phyloP scores from a whole-genome alignment of 2,113 vertebrate genomes.

The Donacobius atricapilla region DNA sequence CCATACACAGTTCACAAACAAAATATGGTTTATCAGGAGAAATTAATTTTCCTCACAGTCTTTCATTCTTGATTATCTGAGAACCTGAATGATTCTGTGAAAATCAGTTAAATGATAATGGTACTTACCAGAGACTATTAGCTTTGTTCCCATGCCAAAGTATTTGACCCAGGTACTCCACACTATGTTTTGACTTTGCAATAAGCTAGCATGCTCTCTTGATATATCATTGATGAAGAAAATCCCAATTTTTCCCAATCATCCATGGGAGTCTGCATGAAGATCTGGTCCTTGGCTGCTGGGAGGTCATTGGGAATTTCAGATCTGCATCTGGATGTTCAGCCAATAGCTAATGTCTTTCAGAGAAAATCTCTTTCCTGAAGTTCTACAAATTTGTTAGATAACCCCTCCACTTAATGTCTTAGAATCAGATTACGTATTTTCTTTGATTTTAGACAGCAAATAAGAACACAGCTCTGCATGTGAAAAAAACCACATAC shows the following conservation, averaged over 20 bases:
- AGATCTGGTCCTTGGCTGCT: not conserved
- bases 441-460: not conserved
- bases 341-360: not conserved
- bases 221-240: not conserved
- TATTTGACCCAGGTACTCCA: not conserved
- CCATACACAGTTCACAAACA: not conserved
- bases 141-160: not conserved
- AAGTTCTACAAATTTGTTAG: not conserved
- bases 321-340: not conserved
- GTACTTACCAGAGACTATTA: slow-evolving; percentile 45
- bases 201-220: not conserved
- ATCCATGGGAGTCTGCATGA: not conserved
- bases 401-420: rapidly evolving
- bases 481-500: rapidly evolving
- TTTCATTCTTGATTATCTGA: not conserved
- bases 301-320: not conserved
- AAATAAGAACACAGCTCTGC: not conserved
- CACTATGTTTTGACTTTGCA: not conserved
- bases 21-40: not conserved
- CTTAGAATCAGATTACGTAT: not conserved
- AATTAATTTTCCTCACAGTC: not conserved
- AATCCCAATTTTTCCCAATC: not conserved
- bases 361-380: not conserved
- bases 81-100: not conserved
- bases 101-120: not conserved